Evolutionary conservation across 2,113 vertebrate genomes (phyloP), one percentile per base, ranked within the genome.

Genomic region (Miniopterus natalensis): DNA sequence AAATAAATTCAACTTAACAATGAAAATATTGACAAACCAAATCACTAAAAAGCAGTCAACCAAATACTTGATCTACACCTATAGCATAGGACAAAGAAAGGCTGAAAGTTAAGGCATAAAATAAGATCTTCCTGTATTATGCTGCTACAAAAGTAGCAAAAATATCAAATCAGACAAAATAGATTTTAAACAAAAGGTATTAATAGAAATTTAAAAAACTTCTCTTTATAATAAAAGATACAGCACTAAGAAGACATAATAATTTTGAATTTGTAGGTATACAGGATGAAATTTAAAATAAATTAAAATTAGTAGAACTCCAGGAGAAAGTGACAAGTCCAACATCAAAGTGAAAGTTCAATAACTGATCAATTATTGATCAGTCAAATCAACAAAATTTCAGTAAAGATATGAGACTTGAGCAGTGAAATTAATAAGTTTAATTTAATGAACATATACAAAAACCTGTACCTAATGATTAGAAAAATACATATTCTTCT

Each of bases 271-370:
- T 27, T 79, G 23, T 45, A 73, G 23, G 25, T 31, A 91, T 84
- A 36, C n/a, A 9, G 31, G 1, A 53, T 87, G 66, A 61, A 71
- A 89, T 12, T 81, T 25, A 95, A 68, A n/a, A 80, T 78, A 90
- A 59, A 15, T 70, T 75, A 85, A 95, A 73, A 73, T 27, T 79
- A 80, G 63, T 3, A 85, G 31, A 89, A 6, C 10, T 85, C n/a
- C 40, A 89, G 27, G 59, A 86, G 17, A 57, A 81, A 71, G 66
- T 75, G 8, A 31, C 2, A 77, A 80, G 18, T 47, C 29, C 31
- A 84, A 47, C 25, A 93, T 70, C 36, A 83, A 91, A 96, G 21
- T 59, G 18, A 85, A 81, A 77, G 27, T 83, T 71, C 49, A 86
- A 74, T 86, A 70, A 68, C 5, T 23, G 17, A 78, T 68, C 40